phyloP scores from a whole-genome alignment of 1,140 invertebrate genomes.

The Leptinotarsa texana region DNA sequence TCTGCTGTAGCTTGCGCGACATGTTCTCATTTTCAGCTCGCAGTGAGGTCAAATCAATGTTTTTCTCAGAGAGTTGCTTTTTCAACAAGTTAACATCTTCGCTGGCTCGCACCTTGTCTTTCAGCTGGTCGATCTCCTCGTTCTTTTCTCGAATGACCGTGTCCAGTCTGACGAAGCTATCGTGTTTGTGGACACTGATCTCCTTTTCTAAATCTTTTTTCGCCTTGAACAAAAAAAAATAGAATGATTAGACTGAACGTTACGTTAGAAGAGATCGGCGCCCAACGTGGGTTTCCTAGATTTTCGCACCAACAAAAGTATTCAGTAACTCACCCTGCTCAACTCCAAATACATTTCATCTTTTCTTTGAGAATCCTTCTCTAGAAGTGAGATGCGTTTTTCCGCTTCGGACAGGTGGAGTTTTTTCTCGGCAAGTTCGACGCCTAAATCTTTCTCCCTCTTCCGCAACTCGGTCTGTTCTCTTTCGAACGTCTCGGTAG shows the following conservation, averaged over 20 bases:
- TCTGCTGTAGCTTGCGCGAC: constrained; percentile 39
- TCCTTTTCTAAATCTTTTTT: constrained; percentile 53
- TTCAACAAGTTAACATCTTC: constrained; percentile 55
- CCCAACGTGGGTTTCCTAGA: background rate
- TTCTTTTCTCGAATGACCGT: constrained; percentile 57
- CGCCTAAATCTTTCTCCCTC: constrained; percentile 61
- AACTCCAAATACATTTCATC: constrained; percentile 66
- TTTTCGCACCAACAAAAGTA: background rate
- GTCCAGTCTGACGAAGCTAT: constrained; percentile 39
- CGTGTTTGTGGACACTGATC: constrained; percentile 33
- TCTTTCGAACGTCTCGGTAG: constrained; percentile 62
- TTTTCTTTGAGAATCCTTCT: constrained; percentile 62
- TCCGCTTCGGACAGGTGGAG: constrained; percentile 60
- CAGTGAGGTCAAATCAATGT: constrained; percentile 50
- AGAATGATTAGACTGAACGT: background rate
- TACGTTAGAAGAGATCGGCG: background rate
- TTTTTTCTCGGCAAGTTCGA: constrained; percentile 62
- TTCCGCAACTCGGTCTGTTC: constrained; percentile 61
- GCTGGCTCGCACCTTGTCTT: constrained; percentile 19
- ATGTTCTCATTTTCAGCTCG: constrained; percentile 52
- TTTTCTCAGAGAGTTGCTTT: constrained; percentile 53
- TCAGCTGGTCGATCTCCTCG: constrained; percentile 55
- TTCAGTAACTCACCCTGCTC: constrained; percentile 47
- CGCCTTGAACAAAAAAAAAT: constrained; percentile 46
- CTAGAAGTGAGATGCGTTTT: constrained; percentile 62